Base-by-base conservation (phyloP, 2,888 invertebrate genomes). In the Eubasilissa splendida region DNA sequence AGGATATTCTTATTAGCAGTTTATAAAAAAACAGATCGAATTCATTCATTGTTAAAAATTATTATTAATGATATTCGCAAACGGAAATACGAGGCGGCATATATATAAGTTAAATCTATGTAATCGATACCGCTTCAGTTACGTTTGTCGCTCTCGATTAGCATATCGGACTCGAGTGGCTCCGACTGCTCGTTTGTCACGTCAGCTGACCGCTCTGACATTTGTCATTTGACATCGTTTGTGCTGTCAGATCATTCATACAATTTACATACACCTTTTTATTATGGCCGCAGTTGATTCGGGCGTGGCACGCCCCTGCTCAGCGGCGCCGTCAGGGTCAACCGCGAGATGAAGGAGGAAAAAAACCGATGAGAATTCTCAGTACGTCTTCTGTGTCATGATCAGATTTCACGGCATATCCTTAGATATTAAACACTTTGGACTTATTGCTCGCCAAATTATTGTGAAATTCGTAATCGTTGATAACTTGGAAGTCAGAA, bases 291-390 rank as follows among this genome's bases (percentile, higher is more conserved):
- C 11, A 10, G 22, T 63, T 63, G 63, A 22, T 63, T 63, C 11
- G 63, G 63, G 63, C 33, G 63, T 14, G 63, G 31, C 63, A 63
- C 63, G 63, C 63, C 63, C 63, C 63, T 63, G 63, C 63, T 63
- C 12, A 22, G 22, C 31, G 22, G 22, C 22, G 60, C 33, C 11
- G 11, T 10, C 63, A 63, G 31, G 63, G 63, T 63, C 63, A 63
- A 4, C 31, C 31, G 11, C 22, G 63, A 31, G 11, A 63, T 14
- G 63, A 63, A 31, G 22, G 63, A 63, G 22, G 10, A 10, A 33
- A 22, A 22, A 63, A 63, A 31, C 8, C 63, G 22, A 31, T 31
- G 31, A 7, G 42, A 42, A 2, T 42, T 42, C 42, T 42, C 42
- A 42, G 42, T 42, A 42, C 42, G 42, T 42, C 42, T 42, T 42